phyloP scores from a whole-genome alignment of 1,140 invertebrate genomes.

The Trigoniulus corallinus region DNA sequence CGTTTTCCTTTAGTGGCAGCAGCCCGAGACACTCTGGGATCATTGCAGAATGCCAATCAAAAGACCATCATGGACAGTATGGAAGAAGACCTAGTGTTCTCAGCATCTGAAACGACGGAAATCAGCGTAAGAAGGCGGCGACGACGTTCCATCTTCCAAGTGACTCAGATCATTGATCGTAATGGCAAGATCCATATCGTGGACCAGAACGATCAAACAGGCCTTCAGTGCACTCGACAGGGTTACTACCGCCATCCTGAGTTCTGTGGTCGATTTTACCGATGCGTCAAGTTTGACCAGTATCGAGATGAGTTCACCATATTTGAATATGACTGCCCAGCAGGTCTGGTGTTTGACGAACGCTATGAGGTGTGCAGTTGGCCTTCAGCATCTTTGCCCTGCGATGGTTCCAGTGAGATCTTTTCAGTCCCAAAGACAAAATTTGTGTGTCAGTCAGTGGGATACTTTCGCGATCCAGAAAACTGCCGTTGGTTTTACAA shows the following conservation, averaged over 20 bases:
- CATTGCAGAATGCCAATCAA: constrained; percentile 1
- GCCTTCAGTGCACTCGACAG: constrained; percentile 54
- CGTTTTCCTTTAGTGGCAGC: constrained; percentile 13
- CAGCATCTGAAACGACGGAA: constrained; percentile 1
- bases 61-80: constrained; percentile 14
- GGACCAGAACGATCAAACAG: constrained; percentile 43
- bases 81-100: constrained; percentile 21
- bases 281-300: constrained; percentile 65
- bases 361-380: constrained; percentile 62
- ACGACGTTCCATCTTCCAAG: constrained; percentile 43
- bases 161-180: constrained; percentile 50
- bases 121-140: background rate
- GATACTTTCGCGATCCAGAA: constrained; percentile 60
- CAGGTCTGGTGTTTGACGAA: constrained; percentile 61
- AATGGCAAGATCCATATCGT: constrained; percentile 49
- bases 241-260: constrained; percentile 63
- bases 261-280: constrained; percentile 61
- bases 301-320: constrained; percentile 51
- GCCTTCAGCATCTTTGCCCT: constrained; percentile 54
- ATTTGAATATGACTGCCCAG: constrained; percentile 66
- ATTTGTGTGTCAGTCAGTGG: constrained; percentile 29
- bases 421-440: constrained; percentile 44
- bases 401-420: constrained; percentile 35
- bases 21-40: constrained; percentile 2
- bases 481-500: constrained; percentile 76